A percentile compares a stretch with the other conserved stretches of the same genome.
These are phyloP conservation scores for Corythoichthys haematopterus DNA, from an alignment of 2,113 vertebrate genomes.

Conservation along the genomic window DNA sequence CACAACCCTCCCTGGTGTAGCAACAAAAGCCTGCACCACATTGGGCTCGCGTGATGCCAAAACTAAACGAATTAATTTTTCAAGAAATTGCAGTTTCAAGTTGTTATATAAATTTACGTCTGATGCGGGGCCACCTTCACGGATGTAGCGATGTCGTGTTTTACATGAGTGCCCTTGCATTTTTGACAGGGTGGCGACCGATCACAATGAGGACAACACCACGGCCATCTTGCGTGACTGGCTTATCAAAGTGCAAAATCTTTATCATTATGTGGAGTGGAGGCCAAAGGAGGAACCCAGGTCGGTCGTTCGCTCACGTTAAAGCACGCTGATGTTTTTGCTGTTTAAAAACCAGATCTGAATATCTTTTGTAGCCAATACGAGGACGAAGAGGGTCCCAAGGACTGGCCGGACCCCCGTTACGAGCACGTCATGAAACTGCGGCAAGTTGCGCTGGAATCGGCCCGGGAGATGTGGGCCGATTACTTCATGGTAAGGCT, in stretches of 20 bases:
- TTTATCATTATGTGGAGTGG: constrained; percentile 89
- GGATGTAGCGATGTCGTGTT: too few relatives aligned
- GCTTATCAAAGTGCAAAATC: constrained; percentile 79
- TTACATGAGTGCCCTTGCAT: neutral
- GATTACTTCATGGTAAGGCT: constrained; percentile 84
- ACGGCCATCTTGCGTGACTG: constrained; percentile 80
- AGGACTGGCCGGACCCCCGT: constrained; percentile 81
- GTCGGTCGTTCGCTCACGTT: constrained; percentile 52
- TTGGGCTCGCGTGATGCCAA: too few relatives aligned
- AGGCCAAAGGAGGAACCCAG: constrained; percentile 79
- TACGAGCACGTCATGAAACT: constrained; percentile 89
- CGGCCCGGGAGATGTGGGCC: constrained; percentile 85
- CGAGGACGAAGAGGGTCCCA: constrained; percentile 79
- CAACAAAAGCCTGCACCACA: too few relatives aligned
- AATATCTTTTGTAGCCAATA: constrained; percentile 62
- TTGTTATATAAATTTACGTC: too few relatives aligned
- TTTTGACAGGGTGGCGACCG: constrained; percentile 82
- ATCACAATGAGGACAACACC: constrained; percentile 87
- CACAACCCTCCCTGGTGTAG: too few relatives aligned
- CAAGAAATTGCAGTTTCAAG: too few relatives aligned
- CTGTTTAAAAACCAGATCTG: neutral
- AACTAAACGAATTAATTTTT: too few relatives aligned
- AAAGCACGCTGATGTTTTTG: neutral
- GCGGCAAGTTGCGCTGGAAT: constrained; percentile 81
- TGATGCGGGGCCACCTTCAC: too few relatives aligned